Base-by-base conservation (phyloP, 2,113 vertebrate species). In the Thunnus maccoyii region DNA sequence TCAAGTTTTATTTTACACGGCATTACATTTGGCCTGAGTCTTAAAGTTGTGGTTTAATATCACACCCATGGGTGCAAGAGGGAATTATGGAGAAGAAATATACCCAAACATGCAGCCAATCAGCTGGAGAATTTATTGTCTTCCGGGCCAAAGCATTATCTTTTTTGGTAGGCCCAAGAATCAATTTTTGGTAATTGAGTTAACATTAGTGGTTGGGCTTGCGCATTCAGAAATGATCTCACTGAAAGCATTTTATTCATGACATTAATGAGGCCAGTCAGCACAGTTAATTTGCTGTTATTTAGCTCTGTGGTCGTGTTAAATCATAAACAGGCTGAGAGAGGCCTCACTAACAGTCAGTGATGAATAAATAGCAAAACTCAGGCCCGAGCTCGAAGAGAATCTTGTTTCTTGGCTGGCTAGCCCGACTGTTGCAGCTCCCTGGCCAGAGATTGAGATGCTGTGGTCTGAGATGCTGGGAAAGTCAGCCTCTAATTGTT, bases 401-500 rank as follows among this genome's bases (percentile, higher is more conserved):
- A 84, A 70, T 88, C 72, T 79, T 54, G 80, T 80, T 74, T 80
- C 69, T 89, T 84, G 72, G 80, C 66, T 5, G 58, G 60, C 61
- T n/a, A 17, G 84, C 77, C 54, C 5, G 32, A 70, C 78, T 48
- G 52, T 78, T 75, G 73, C 62, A 78, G 81, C 73, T 88, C 72
- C 65, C 57, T 72, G 75, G 87, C 77, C 85, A 83, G 83, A 88
- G 85, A 88, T 72, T 77, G 78, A 87, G 86, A 91, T 83, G 88
- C 88, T 94, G 85, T 71, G 94, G 94, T 93, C 86, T 76, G 74
- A 91, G 83, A 91, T 87, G 89, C 91, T 90, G 93, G 92, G 93
- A 93, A 92, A 94, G 80, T 88, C 79, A n/a, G 93, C 92, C 93
- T 90, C 88, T 94, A 95, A 95, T 95, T 95, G 93, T 94, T 94